Conservation (phyloP, 2,888 invertebrate species). For the Drosophila infuscata region DNA sequence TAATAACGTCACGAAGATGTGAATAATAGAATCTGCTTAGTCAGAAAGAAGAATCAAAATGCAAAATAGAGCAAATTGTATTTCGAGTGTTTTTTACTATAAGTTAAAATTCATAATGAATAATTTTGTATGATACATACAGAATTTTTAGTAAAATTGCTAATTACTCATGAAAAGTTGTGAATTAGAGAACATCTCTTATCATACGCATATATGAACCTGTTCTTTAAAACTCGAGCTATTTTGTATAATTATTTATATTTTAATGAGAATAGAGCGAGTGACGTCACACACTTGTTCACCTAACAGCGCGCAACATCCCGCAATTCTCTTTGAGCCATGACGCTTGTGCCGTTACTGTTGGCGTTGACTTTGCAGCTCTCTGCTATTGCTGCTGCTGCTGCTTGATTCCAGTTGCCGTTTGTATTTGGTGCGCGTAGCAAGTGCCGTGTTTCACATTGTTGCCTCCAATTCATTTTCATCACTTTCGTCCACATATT, state of each 20-base stretch:
- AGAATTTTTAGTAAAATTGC: background rate
- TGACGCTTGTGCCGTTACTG: conserved; percentile 21
- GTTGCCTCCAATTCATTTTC: conserved; percentile 28
- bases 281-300: conserved; percentile 36
- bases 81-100: background rate
- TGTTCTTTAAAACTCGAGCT: background rate
- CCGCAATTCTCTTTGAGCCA: conserved; percentile 24
- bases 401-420: conserved; percentile 59
- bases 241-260: background rate
- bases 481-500: background rate
- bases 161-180: background rate
- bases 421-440: conserved; percentile 67
- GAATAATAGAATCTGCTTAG: background rate
- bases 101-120: background rate
- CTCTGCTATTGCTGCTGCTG: conserved; percentile 34
- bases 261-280: background rate
- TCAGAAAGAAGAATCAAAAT: background rate
- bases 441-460: conserved; percentile 53
- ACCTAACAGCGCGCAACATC: conserved; percentile 20
- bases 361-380: conserved; percentile 36
- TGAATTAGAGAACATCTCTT: background rate
- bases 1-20: conserved; percentile 1
- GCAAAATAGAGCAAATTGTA: background rate
- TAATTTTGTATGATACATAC: background rate
- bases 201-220: too few relatives aligned